Percentiles rank a stretch among this genome's conserved stretches.
These are phyloP conservation scores for Orientallactaga sibirica DNA, from an alignment of 2,797 vertebrate species.

Conservation along the genomic window DNA sequence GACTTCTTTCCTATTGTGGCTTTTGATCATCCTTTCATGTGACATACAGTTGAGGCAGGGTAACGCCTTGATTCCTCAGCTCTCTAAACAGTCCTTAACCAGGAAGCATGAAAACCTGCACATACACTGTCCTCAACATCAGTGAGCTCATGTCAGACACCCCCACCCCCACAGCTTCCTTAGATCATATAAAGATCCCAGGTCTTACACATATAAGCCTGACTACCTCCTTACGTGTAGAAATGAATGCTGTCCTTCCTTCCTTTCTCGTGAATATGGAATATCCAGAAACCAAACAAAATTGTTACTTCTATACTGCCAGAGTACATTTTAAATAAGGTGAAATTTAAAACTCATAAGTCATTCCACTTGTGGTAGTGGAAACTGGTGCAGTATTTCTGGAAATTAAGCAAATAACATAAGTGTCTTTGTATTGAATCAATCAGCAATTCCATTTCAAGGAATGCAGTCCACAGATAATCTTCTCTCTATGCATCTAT, in stretches of 20 bases:
- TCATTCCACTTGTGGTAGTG: neutral
- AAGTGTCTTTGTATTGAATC: neutral
- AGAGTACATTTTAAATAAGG: conserved; percentile 50
- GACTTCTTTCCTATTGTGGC: neutral
- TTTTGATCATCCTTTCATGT: neutral
- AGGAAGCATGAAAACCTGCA: neutral
- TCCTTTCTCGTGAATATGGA: neutral
- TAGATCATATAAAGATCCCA: neutral
- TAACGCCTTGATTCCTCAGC: neutral
- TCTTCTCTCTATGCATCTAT: neutral
- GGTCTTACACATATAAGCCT: neutral
- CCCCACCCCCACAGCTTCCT: neutral
- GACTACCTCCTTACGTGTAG: neutral
- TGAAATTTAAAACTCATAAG: conserved; percentile 3
- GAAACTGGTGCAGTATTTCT: neutral
- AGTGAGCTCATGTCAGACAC: neutral
- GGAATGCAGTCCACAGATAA: neutral
- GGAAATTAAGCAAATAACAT: conserved; percentile 21
- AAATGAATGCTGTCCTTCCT: neutral
- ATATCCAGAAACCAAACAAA: conserved; percentile 11
- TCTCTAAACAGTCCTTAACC: conserved; percentile 3
- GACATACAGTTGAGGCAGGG: neutral
- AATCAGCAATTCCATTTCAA: neutral
- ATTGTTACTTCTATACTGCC: neutral
- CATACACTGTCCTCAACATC: neutral